A percentile compares a stretch with the other conserved stretches of the same genome.
phyloP scores from a whole-genome alignment of 1,140 invertebrate species.

The Campoletis sonorensis region DNA sequence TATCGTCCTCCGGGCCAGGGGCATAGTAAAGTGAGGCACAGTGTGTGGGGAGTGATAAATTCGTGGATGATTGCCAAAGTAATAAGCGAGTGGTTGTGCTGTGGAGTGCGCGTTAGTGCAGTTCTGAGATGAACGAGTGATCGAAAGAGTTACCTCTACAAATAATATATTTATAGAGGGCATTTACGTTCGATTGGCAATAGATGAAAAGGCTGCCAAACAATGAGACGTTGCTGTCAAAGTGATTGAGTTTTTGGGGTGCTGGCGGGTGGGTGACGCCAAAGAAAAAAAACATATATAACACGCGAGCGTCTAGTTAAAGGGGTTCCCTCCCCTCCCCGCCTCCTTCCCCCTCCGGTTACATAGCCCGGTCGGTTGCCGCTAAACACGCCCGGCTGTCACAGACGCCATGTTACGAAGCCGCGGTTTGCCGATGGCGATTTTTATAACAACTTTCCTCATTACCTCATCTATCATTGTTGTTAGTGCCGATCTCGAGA shows the following conservation, averaged over 20 bases:
- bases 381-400: constrained; percentile 65
- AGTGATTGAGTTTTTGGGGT: neutral
- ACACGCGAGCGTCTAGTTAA: constrained; percentile 24
- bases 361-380: constrained; percentile 11
- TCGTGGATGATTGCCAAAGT: too few relatives aligned
- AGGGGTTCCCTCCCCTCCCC: neutral
- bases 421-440: constrained; percentile 58
- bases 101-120: neutral
- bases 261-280: constrained; percentile 9
- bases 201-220: neutral
- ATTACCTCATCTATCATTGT: constrained; percentile 58
- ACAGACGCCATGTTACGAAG: constrained; percentile 69
- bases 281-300: neutral
- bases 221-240: constrained; percentile 22
- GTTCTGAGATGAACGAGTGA: constrained; percentile 27
- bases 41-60: too few relatives aligned
- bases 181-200: neutral
- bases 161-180: neutral
- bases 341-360: neutral
- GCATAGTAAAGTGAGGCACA: too few relatives aligned
- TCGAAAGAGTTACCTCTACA: neutral
- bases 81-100: constrained; percentile 3
- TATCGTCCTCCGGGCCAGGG: too few relatives aligned
- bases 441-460: constrained; percentile 52
- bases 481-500: constrained; percentile 55